Conservation (phyloP, 2,797 vertebrate genomes). For the Pseudochaenichthys georgianus region DNA sequence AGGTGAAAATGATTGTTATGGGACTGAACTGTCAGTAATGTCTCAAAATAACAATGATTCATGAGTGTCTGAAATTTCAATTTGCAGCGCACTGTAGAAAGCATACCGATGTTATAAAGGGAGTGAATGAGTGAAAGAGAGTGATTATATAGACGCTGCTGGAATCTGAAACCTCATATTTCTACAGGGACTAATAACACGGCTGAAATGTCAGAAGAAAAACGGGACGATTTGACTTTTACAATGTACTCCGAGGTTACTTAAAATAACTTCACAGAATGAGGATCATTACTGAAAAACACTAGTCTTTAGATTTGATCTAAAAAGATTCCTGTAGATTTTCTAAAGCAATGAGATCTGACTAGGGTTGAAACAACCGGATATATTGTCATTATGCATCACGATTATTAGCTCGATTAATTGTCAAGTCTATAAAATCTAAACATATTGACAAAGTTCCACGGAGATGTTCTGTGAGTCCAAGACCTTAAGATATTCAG, state of each 20-base stretch:
- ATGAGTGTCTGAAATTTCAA: conserved; percentile 9
- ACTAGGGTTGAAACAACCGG: no score
- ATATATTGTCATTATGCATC: no score
- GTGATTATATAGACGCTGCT: conserved; percentile 1
- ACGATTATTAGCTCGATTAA: no score
- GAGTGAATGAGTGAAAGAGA: neutral
- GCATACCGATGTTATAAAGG: conserved; percentile 10
- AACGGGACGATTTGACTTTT: conserved; percentile 3
- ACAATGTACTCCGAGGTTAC: neutral
- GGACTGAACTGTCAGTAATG: conserved; percentile 2
- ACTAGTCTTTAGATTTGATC: neutral
- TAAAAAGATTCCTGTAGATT: conserved; percentile 8
- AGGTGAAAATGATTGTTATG: neutral
- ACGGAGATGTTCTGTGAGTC: no score
- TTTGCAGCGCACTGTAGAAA: neutral
- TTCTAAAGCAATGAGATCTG: conserved; percentile 12
- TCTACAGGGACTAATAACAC: no score
- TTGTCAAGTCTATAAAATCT: no score
- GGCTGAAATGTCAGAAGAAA: neutral
- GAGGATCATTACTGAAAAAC: neutral
- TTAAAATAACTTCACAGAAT: neutral
- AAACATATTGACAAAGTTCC: no score
- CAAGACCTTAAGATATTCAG: no score
- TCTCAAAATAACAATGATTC: conserved; percentile 12
- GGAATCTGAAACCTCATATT: conserved; percentile 7